phyloP scores from a whole-genome alignment of 2,113 vertebrate species.

The Urocynchramus pylzowi region DNA sequence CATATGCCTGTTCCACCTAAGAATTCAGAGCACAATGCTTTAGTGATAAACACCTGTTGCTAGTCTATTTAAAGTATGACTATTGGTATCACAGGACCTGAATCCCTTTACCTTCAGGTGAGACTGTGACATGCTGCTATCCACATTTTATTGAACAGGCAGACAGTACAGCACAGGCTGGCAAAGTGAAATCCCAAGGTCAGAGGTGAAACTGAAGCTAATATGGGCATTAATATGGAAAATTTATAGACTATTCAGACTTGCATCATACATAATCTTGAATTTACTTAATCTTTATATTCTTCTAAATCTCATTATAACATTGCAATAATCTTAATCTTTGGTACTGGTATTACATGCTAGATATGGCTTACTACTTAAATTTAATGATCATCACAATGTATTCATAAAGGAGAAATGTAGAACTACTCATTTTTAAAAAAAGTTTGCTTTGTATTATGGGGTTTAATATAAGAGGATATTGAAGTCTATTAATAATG shows the following conservation, averaged over 20 bases:
- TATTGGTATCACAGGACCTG: not conserved
- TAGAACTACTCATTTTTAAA: not conserved
- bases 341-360: not conserved
- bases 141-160: not conserved
- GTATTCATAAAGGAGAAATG: not conserved
- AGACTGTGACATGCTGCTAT: not conserved
- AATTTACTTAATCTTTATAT: not conserved
- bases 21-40: not conserved
- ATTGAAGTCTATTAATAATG: not conserved
- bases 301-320: not conserved
- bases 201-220: not conserved
- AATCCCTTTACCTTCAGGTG: not conserved
- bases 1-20: not conserved
- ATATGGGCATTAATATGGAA: not conserved
- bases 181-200: not conserved
- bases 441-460: not conserved
- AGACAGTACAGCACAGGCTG: not conserved
- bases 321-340: not conserved
- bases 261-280: not conserved
- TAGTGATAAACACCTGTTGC: not conserved
- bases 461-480: not conserved
- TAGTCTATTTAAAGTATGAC: not conserved
- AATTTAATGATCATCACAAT: not conserved
- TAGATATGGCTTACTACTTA: not conserved
- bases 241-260: not conserved